Percentiles rank a stretch among this genome's conserved stretches.
Conservation (phyloP, 2,888 invertebrate species). For the Acrocera orbiculus region DNA sequence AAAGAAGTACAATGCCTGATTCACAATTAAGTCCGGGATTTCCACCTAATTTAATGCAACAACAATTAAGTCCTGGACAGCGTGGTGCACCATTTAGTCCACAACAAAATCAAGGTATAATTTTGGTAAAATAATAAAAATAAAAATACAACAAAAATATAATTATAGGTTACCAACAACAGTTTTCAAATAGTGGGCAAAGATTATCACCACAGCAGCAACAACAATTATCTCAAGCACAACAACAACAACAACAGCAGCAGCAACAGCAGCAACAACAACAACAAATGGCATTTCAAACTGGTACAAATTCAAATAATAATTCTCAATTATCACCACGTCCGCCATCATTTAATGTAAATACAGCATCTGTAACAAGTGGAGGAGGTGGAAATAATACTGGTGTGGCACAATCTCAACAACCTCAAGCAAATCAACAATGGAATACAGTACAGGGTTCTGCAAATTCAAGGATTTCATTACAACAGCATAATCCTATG, state of each 20-base stretch:
- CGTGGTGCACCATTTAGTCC: conserved; percentile 31
- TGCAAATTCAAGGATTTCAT: conserved; percentile 31
- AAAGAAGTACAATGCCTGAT: conserved; percentile 44
- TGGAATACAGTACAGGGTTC: conserved; percentile 15
- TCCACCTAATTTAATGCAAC: conserved; percentile 31
- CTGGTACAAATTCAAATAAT: conserved; percentile 15
- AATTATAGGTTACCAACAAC: conserved; percentile 22
- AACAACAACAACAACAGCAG: conserved; percentile 13
- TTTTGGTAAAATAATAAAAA: background rate
- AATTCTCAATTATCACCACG: conserved; percentile 31
- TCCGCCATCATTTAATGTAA: conserved; percentile 20
- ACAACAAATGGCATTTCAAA: conserved; percentile 19
- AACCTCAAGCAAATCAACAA: conserved; percentile 15
- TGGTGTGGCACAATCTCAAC: conserved; percentile 18
- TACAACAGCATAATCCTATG: conserved; percentile 77
- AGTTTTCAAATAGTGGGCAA: conserved; percentile 26
- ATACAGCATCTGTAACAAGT: conserved; percentile 13
- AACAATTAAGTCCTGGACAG: conserved; percentile 29
- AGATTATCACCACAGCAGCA: conserved; percentile 28
- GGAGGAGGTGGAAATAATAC: conserved; percentile 14
- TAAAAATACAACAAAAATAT: background rate
- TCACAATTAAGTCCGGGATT: conserved; percentile 47
- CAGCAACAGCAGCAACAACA: conserved; percentile 20
- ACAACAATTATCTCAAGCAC: conserved; percentile 19
- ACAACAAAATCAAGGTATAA: conserved; percentile 25